Base-by-base conservation (phyloP, 2,888 invertebrate species). In the Strigamia maritima region DNA sequence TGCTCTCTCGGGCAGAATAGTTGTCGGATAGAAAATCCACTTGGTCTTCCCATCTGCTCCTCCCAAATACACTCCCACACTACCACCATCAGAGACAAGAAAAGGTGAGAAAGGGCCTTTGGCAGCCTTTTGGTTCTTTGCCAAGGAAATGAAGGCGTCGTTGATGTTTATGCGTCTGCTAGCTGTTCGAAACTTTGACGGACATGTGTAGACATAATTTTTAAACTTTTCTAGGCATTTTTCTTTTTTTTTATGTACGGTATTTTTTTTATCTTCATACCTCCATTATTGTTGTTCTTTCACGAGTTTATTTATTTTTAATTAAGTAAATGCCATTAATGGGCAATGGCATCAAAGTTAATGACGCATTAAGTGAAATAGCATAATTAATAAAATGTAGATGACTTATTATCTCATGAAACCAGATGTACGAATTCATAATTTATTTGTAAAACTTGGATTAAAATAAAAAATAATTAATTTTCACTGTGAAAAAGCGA, bases 1-100 rank as follows among this genome's bases (percentile, higher is more conserved):
- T 70, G 70, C 70, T 70, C 70, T 70, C 70, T 70, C 70, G 70
- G 70, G 70, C 70, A 70, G 70, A 70, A 70, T 70, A 70, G 70
- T 70, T 70, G 70, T 70, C 70, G 26, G 70, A 70, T 70, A 70
- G 70, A 70, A 70, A 70, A 70, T 70, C 70, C 70, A 70, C 70
- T 70, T 70, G 70, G 70, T 70, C 70, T 70, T 70, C 70, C 70
- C 70, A 70, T 70, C 70, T 70, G 70, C 70, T 70, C 70, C 28
- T 70, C 70, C 70, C 70, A 70, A 65, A 70, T n/a, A 70, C 26
- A 70, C 70, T 70, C 70, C 70, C 70, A 70, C 70, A 28, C 70
- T 70, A 70, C 70, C 70, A 70, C 70, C 70, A 54, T 54, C 54
- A n/a, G 70, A 70, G 70, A 70, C 70, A 70, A 70, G 70, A 70